phyloP scores from a whole-genome alignment of 2,888 invertebrate genomes.

The Tiphia femorata region DNA sequence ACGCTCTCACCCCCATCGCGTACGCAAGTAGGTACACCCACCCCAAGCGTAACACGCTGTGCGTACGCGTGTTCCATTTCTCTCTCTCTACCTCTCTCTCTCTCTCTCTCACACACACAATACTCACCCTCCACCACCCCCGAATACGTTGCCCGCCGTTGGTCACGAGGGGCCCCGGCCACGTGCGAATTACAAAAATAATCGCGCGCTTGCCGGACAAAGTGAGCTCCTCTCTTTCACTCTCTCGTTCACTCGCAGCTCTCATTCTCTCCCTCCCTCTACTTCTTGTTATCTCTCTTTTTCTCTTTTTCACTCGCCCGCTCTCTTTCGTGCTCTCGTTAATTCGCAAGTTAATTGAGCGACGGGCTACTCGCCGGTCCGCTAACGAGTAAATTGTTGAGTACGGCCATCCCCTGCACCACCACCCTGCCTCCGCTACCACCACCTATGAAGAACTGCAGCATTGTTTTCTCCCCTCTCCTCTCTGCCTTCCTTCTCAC shows the following conservation, averaged over 20 bases:
- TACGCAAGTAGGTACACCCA: background rate
- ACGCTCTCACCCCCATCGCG: background rate
- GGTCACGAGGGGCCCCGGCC: conserved; percentile 37
- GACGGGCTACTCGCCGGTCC: conserved; percentile 53
- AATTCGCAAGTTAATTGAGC: conserved; percentile 64
- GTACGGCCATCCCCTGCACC: conserved; percentile 37
- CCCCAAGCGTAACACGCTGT: conserved; percentile 1
- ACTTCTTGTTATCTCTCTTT: no score
- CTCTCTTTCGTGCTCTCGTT: no score
- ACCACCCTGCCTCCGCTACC: conserved; percentile 24
- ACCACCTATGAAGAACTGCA: conserved; percentile 8
- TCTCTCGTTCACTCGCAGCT: no score
- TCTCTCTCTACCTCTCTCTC: conserved; percentile 37
- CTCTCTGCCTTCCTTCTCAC: background rate
- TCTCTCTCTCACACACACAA: conserved; percentile 18
- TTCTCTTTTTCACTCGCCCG: no score
- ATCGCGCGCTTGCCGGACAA: conserved; percentile 48
- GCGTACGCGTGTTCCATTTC: conserved; percentile 10
- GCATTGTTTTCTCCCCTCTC: conserved; percentile 2
- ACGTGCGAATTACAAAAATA: conserved; percentile 53
- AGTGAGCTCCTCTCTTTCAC: no score
- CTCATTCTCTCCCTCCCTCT: no score
- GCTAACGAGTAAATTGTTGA: conserved; percentile 66
- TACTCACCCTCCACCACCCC: no score
- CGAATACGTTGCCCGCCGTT: conserved; percentile 31